Conservation (phyloP, 2,113 vertebrate genomes). For the Pyxicephalus adspersus region DNA sequence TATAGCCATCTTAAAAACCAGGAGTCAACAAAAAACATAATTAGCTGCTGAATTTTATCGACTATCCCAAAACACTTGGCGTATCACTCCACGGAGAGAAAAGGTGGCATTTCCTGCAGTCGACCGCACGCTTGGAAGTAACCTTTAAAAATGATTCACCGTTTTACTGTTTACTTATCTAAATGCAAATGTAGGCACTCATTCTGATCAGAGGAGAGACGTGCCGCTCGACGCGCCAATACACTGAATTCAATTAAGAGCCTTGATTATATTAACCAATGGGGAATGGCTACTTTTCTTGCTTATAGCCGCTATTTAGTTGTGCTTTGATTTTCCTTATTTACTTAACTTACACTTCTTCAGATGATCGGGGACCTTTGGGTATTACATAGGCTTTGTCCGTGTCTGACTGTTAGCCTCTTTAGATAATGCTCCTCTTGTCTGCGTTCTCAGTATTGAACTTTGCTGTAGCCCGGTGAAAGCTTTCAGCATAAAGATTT, state of each 20-base stretch:
- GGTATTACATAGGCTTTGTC: conserved; percentile 13
- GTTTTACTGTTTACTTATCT: conserved; percentile 50
- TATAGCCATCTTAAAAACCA: too few species aligned
- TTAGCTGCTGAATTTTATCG: conserved; percentile 14
- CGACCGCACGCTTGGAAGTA: conserved; percentile 31
- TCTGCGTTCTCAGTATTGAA: background rate
- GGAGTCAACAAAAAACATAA: conserved; percentile 1
- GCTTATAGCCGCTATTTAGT: conserved; percentile 18
- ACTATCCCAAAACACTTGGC: conserved; percentile 7
- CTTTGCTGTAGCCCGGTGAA: background rate
- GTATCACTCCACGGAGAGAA: background rate
- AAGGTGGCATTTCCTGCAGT: conserved; percentile 15
- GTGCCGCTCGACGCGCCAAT: conserved; percentile 17
- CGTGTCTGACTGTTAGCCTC: background rate
- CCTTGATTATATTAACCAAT: conserved; percentile 41
- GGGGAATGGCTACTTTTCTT: conserved; percentile 32
- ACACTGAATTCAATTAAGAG: conserved; percentile 41
- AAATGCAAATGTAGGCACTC: conserved; percentile 49
- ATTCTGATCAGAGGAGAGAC: conserved; percentile 4
- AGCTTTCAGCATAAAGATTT: background rate
- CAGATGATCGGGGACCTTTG: background rate
- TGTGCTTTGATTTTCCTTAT: conserved; percentile 37
- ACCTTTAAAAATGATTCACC: conserved; percentile 54
- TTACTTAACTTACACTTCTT: conserved; percentile 32
- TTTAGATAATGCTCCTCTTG: background rate